Percentiles rank a stretch among this genome's conserved stretches.
phyloP scores from a whole-genome alignment of 2,797 vertebrate genomes.

The Onychomys leucogaster region DNA sequence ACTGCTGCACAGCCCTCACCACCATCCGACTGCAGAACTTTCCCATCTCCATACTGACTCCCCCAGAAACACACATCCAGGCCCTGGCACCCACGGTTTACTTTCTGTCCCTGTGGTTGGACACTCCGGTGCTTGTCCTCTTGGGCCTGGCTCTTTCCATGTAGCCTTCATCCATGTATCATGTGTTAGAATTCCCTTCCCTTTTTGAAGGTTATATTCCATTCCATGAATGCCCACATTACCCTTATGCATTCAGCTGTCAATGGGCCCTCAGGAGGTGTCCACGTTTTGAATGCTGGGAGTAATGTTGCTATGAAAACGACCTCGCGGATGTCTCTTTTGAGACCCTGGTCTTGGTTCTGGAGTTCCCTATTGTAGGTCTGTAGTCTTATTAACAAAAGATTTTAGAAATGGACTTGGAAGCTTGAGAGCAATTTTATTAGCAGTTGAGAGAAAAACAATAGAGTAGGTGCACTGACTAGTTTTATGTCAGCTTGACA shows the following conservation, averaged over 20 bases:
- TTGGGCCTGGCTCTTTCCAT: neutral
- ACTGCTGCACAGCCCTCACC: neutral
- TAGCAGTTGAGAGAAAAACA: neutral
- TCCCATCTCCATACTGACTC: neutral
- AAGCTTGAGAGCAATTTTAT: neutral
- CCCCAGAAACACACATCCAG: neutral
- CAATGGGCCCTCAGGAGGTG: neutral
- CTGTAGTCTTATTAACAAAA: neutral
- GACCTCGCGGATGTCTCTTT: neutral
- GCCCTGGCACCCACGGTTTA: no score
- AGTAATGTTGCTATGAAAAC: neutral
- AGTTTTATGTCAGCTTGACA: neutral
- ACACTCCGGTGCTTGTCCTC: neutral
- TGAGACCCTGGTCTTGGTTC: neutral
- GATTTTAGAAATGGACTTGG: neutral
- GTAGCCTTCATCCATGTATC: neutral
- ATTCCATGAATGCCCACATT: neutral
- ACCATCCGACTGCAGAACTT: neutral
- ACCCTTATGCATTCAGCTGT: neutral
- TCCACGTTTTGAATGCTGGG: neutral
- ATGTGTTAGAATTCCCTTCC: no score
- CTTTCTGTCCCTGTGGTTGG: neutral
- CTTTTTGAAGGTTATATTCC: neutral
- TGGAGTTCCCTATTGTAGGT: neutral
- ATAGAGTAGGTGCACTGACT: neutral